Percentiles rank a stretch among this genome's conserved stretches.
Conservation (phyloP, 1,140 invertebrate genomes). For the Whitmania pigra region DNA sequence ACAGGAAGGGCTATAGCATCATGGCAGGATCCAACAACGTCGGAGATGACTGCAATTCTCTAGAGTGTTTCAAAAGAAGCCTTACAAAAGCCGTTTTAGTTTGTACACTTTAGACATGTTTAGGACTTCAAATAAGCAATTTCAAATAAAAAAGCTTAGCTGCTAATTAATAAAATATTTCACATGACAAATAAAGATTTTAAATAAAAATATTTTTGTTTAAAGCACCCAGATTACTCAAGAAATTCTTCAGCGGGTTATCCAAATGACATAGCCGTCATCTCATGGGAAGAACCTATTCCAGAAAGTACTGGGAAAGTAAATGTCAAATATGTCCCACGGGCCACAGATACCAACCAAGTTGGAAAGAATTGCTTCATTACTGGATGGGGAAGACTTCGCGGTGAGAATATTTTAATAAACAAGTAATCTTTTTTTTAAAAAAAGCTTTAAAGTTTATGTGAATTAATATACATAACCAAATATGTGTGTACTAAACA, state of each 20-base stretch:
- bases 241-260: constrained; percentile 12
- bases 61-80: neutral
- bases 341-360: constrained; percentile 4
- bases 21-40: neutral
- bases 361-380: constrained; percentile 18
- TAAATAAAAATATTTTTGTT: neutral
- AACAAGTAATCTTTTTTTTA: too few species aligned
- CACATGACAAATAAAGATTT: neutral
- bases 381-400: constrained; percentile 21
- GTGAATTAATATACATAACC: too few species aligned
- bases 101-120: neutral
- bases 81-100: neutral
- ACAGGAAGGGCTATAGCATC: neutral
- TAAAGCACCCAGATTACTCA: neutral
- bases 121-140: neutral
- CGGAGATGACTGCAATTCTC: neutral
- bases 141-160: too few species aligned
- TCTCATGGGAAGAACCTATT: constrained; percentile 4
- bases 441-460: too few species aligned
- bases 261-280: constrained; percentile 21
- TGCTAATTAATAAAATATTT: too few species aligned
- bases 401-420: constrained; percentile 5
- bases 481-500: neutral
- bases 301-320: constrained; percentile 11
- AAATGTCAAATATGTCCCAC: neutral